Evolutionary conservation across 2,113 vertebrate species (phyloP), one percentile per base, ranked within the genome.

Genomic region (Leptosomus discolor): DNA sequence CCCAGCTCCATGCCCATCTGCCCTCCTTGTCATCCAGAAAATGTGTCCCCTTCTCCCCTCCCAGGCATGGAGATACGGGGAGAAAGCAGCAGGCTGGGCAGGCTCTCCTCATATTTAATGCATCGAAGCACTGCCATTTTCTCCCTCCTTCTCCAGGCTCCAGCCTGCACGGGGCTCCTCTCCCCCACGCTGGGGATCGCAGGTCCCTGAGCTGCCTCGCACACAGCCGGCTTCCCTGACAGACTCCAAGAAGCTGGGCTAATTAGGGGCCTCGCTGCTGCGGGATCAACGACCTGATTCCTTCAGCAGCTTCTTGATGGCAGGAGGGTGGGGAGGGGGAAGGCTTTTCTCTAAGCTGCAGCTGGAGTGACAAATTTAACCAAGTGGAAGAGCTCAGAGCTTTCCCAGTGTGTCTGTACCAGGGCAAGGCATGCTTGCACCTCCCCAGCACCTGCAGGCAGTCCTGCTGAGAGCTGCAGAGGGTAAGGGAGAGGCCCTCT

Each of bases 221-320:
- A 61, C 20, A n/a, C n/a, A 92, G 61, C 3, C 29, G 0, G 85
- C 61, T 90, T 92, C 91, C 61, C 70, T 5, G 3, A 27, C 86
- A 56, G 57, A 24, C 67, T 85, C n/a, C 1, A 5, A 82, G 91
- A 84, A 92, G 94, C 86, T 61, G 41, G 84, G 89, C 70, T 97
- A 96, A 95, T 96, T 92, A 96, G 89, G 53, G 89, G 91, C 91
- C 65, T 91, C 3, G 1, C n/a, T 90, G 70, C 69, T 74, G 53
- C 7, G 3, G 92, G 96, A 97, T 97, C 91, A 96, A 89, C 50
- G 84, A 95, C 95, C 96, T 94, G 97, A 96, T 96, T 97, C 94
- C 94, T 97, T 92, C 94, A 95, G 87, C 91, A 94, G 91, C 92
- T 95, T 96, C 94, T 87, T 70, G 84, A 81, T 79, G 91, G 89